Conservation (phyloP, 2,113 vertebrate genomes). For the Anas platyrhynchos region DNA sequence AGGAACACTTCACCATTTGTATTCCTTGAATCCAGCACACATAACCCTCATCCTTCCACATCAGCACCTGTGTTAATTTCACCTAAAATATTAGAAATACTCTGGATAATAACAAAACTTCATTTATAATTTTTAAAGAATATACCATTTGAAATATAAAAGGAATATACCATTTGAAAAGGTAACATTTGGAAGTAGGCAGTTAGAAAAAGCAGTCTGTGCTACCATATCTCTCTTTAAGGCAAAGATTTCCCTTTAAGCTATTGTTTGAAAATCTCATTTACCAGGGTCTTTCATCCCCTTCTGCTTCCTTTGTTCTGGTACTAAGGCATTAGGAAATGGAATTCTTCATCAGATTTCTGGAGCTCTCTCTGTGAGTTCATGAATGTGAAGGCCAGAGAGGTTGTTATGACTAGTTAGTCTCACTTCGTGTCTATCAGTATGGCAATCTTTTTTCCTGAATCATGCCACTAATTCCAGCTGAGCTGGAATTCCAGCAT, state of each 20-base stretch:
- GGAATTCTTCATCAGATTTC: not conserved
- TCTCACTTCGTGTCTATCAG: not conserved
- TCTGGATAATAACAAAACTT: not conserved
- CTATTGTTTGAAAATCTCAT: not conserved
- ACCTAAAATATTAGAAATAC: not conserved
- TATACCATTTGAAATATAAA: not conserved
- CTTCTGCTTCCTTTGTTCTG: not conserved
- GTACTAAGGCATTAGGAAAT: not conserved
- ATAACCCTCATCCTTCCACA: not conserved
- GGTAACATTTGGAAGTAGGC: not conserved
- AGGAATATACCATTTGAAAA: not conserved
- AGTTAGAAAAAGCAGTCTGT: not conserved
- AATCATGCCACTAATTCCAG: not conserved
- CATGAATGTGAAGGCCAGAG: not conserved
- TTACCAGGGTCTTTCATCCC: not conserved
- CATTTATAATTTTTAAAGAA: not conserved
- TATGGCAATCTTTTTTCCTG: not conserved
- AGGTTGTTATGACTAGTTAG: not conserved
- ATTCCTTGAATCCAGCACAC: not conserved
- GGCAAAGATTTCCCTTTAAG: not conserved
- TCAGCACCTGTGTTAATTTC: conserved; percentile 1
- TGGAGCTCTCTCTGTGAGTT: not conserved
- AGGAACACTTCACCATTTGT: not conserved
- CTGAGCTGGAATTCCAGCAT: not conserved
- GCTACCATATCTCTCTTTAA: not conserved